Conservation (phyloP, 2,797 vertebrate species). For the Jordanella pulchra region DNA sequence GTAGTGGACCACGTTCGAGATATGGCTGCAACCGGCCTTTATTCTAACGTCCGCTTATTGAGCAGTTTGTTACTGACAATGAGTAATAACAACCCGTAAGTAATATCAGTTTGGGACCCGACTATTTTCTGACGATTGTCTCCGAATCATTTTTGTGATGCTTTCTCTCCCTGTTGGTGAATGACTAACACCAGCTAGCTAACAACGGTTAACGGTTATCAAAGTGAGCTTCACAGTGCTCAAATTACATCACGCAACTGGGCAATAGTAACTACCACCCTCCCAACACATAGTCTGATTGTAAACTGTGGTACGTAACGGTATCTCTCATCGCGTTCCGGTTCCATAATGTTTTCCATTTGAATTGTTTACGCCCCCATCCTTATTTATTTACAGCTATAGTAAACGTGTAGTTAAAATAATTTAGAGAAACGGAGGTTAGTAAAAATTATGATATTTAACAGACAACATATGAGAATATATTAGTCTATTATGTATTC, state of each 20-base stretch:
- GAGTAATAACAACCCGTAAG: constrained; percentile 99
- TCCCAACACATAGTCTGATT: constrained; percentile 35
- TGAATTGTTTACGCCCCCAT: not conserved
- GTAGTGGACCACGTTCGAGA: constrained; percentile 96
- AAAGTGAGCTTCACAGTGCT: not conserved
- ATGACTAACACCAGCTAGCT: not conserved
- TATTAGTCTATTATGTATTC: too few species aligned
- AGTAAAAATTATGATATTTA: too few species aligned
- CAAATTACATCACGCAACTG: not conserved
- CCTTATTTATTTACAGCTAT: too few species aligned
- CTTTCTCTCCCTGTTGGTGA: not conserved
- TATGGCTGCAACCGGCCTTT: constrained; percentile 95
- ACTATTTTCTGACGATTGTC: constrained; percentile 50
- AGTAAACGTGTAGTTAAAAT: too few species aligned
- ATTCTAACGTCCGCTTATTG: constrained; percentile 94
- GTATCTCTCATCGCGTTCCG: not conserved
- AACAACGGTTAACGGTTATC: not conserved
- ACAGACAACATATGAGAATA: too few species aligned
- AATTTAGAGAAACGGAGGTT: too few species aligned
- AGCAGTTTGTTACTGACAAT: constrained; percentile 96
- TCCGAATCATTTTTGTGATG: accelerated
- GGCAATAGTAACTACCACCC: too few species aligned
- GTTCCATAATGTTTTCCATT: not conserved
- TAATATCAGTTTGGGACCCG: constrained; percentile 52
- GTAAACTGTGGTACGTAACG: too few species aligned